Evolutionary conservation across 2,888 invertebrate species (phyloP).

Genomic region (Oxystoma pomonae): DNA sequence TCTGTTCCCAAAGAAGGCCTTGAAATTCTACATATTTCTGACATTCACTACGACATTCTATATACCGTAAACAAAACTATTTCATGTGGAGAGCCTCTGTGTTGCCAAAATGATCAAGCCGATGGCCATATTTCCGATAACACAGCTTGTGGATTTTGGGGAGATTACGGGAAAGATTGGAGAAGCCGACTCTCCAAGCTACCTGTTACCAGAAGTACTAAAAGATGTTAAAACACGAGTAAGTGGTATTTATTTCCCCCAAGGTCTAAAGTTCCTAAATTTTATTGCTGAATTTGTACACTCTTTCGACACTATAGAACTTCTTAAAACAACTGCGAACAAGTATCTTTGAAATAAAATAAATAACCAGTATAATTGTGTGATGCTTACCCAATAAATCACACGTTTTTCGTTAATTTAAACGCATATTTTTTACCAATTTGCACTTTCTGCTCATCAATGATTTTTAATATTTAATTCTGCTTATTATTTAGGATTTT

Average conservation of each 20-base stretch:
- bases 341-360: too few species aligned
- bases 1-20: conserved; percentile 10
- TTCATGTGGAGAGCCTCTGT: conserved; percentile 74
- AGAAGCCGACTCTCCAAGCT: not conserved
- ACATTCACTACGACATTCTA: conserved; percentile 75
- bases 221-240: not conserved
- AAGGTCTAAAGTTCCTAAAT: too few species aligned
- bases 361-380: too few species aligned
- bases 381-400: too few species aligned
- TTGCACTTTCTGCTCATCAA: not conserved
- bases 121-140: conserved; percentile 36
- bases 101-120: conserved; percentile 66
- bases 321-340: too few species aligned
- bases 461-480: not conserved
- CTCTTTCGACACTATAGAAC: too few species aligned
- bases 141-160: conserved; percentile 70
- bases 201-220: not conserved
- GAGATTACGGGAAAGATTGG: conserved; percentile 67
- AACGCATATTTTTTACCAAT: too few species aligned
- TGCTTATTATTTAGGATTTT: conserved; percentile 44
- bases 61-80: conserved; percentile 62
- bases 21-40: conserved; percentile 64
- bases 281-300: too few species aligned
- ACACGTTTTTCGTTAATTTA: too few species aligned
- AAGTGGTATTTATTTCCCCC: not conserved